Percentiles rank a stretch among this genome's conserved stretches.
Evolutionary conservation across 2,113 vertebrate species (phyloP).

Genomic region (Sphaerodactylus townsendi): DNA sequence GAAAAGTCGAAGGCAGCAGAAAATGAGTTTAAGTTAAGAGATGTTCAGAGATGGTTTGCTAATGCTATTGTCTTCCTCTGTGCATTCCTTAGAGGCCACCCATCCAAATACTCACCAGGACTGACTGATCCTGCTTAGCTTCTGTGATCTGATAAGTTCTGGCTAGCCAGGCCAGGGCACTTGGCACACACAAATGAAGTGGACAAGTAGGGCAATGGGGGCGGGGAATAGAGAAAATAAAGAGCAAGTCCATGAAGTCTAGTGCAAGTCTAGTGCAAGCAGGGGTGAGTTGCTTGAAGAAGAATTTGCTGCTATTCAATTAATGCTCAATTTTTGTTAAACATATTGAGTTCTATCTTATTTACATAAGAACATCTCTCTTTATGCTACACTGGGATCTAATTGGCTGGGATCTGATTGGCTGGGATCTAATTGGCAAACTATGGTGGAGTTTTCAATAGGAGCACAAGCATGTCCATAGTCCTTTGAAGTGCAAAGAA

Average conservation of each 20-base stretch:
- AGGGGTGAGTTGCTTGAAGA: conserved; percentile 5
- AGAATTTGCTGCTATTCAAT: conserved; percentile 40
- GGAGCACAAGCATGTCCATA: conserved; percentile 23
- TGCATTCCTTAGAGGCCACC: too few relatives aligned
- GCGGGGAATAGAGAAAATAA: conserved; percentile 16
- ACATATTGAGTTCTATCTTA: conserved; percentile 41
- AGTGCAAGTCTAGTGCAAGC: conserved; percentile 37
- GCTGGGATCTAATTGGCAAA: conserved; percentile 56
- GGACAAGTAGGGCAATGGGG: background rate
- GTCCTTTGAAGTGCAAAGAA: conserved; percentile 2
- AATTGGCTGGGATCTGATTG: background rate
- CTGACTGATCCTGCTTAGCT: too few relatives aligned
- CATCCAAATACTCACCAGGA: too few relatives aligned
- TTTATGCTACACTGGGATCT: conserved; percentile 46
- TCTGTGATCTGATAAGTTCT: too few relatives aligned
- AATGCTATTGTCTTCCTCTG: too few relatives aligned
- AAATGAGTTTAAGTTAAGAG: too few relatives aligned
- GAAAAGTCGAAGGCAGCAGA: too few relatives aligned
- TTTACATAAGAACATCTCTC: conserved; percentile 58
- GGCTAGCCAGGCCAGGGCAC: too few relatives aligned
- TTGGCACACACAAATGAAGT: conserved; percentile 20
- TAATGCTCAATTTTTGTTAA: conserved; percentile 40
- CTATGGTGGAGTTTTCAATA: conserved; percentile 51
- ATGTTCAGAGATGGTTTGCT: too few relatives aligned
- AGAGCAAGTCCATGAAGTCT: conserved; percentile 40